Base-by-base conservation (phyloP, 1,140 invertebrate species). In the Helicoverpa zea region DNA sequence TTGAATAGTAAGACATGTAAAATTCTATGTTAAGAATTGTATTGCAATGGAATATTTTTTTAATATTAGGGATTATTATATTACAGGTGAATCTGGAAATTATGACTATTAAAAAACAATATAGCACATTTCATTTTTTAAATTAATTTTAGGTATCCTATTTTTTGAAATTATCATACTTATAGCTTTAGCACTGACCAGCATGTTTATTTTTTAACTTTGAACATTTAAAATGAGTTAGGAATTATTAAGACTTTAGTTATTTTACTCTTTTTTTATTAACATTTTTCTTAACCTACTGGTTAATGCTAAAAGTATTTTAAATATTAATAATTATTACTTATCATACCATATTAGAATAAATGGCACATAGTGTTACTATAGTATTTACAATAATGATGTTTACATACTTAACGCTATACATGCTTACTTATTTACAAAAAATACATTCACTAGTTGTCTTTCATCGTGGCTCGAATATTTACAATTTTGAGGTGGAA, bases 381-480 rank as follows among this genome's bases (percentile, higher is more conserved):
- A 77, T 2, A 23, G 12, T 77, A 77, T 77, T 4, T 77, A 77
- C 74, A 77, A 2, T n/a, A 18, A 11, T 59, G 16, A 73, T 16
- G 49, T 56, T 49, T 59, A 75, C n/a, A 75, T 61, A 61, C n/a
- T 51, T 59, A 52, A 9, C 35, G 14, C 18, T 76, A 64, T 76
- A 76, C 56, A 51, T 63, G 59, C 49, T 76, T 63, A 76, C 3
- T 58, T 78, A 68, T 78, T 54, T 78, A 68, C 76, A 78, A 68
- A 56, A 68, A 66, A 78, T 78, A 78, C 76, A 78, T 78, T 78
- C 76, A 78, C 76, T 78, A 78, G 16, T 56, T 78, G 76, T 78
- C 76, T 78, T 78, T 78, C 76, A 78, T 78, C 63, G 51, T 78
- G 52, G 76, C 76, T 54, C 52, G 29, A 66, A 68, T 68, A 78